These are phyloP conservation scores for Asarcornis scutulata DNA, from an alignment of 2,113 vertebrate species.

Conservation along the genomic window DNA sequence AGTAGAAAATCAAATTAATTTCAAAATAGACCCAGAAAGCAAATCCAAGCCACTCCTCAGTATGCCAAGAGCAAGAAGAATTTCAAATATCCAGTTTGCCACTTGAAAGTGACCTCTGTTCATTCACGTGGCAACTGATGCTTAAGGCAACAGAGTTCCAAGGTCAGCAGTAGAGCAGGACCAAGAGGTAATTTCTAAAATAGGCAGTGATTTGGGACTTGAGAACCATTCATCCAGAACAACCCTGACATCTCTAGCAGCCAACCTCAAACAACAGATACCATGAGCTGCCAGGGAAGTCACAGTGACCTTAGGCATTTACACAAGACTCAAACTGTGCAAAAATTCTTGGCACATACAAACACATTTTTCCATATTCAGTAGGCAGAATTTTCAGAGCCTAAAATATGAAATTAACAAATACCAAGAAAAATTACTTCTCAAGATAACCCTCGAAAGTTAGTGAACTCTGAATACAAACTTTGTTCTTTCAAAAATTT, in stretches of 20 bases:
- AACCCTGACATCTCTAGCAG: not conserved
- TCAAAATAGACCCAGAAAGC: not conserved
- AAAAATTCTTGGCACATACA: not conserved
- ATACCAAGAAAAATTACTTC: not conserved
- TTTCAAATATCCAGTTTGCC: fast-evolving
- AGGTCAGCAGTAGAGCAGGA: not conserved
- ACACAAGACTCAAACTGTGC: not conserved
- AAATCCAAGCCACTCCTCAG: not conserved
- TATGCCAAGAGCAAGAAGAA: not conserved
- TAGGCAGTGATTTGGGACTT: not conserved
- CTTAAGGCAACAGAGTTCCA: not conserved
- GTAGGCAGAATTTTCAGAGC: not conserved
- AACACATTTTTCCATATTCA: not conserved
- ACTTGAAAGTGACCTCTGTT: fast-evolving
- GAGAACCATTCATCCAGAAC: not conserved
- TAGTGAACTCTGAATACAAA: not conserved
- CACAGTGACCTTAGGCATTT: not conserved
- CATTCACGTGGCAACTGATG: fast-evolving
- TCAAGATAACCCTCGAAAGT: not conserved
- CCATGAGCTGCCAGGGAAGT: not conserved
- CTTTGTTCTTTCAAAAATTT: not conserved
- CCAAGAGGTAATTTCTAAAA: not conserved
- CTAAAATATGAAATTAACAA: not conserved
- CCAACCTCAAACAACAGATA: not conserved
- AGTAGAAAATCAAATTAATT: not conserved